These are phyloP conservation scores for Archocentrus centrarchus DNA, from an alignment of 2,113 vertebrate species.

Conservation along the genomic window DNA sequence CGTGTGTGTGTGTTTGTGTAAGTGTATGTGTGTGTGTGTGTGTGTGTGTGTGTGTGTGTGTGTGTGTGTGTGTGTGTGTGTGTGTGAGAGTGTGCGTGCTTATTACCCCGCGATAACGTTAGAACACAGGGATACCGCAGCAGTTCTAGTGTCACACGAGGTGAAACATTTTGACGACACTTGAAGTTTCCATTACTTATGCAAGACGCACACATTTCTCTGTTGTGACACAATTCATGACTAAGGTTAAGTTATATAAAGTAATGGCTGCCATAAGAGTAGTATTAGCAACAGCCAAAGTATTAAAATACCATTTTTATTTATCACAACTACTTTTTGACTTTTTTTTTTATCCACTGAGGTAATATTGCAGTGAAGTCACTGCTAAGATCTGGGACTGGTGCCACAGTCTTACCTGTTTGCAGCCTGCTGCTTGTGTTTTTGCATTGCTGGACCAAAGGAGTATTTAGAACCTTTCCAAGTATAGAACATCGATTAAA, in stretches of 20 bases:
- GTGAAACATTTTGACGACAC: slow-evolving; percentile 1
- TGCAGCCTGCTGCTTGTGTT: not conserved
- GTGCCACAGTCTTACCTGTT: not conserved
- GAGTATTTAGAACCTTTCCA: too few species aligned
- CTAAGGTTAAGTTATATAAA: slow-evolving; percentile 2
- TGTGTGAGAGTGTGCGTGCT: not conserved
- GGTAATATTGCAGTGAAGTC: not conserved
- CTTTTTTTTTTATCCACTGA: not conserved
- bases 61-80: accelerated
- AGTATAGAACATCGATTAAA: too few species aligned
- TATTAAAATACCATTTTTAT: not conserved
- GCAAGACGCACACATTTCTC: slow-evolving; percentile 1
- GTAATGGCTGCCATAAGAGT: not conserved
- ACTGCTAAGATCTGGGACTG: not conserved
- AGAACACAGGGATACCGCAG: slow-evolving; percentile 4
- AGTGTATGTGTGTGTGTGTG: not conserved
- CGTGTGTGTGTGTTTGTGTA: slow-evolving; percentile 3
- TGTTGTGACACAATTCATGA: not conserved
- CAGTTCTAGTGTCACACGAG: not conserved
- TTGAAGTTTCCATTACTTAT: slow-evolving; percentile 33
- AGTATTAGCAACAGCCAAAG: not conserved
- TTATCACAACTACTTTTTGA: not conserved
- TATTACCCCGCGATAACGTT: slow-evolving; percentile 35
- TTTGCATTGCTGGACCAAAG: not conserved
- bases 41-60: accelerated